A percentile compares a stretch with the other conserved stretches of the same genome.
These are phyloP conservation scores for Clivina fossor DNA, from an alignment of 2,888 invertebrate species.

Conservation along the genomic window DNA sequence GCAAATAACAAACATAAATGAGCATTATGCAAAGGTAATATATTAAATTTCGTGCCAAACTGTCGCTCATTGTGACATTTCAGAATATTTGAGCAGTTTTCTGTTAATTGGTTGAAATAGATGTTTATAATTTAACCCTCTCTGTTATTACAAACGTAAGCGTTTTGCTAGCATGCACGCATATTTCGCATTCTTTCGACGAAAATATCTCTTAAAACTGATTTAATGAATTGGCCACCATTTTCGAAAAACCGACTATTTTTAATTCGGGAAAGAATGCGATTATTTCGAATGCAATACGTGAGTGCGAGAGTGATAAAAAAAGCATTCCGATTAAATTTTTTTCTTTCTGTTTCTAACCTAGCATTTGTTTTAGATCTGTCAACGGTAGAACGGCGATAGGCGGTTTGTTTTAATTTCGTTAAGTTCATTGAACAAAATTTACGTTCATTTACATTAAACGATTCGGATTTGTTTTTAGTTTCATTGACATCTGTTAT, in stretches of 20 bases:
- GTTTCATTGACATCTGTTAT: constrained; percentile 9
- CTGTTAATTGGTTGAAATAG: constrained; percentile 28
- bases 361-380: constrained; percentile 14
- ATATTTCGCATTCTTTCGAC: constrained; percentile 9
- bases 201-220: constrained; percentile 17
- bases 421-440: constrained; percentile 20
- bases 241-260: constrained; percentile 13
- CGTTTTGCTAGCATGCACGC: neutral
- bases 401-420: constrained; percentile 10
- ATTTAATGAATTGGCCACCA: constrained; percentile 25
- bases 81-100: constrained; percentile 12
- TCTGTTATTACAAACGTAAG: neutral
- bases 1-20: too few relatives aligned
- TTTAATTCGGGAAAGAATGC: constrained; percentile 14
- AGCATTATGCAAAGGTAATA: constrained; percentile 17
- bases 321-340: constrained; percentile 21
- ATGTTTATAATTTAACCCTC: constrained; percentile 18
- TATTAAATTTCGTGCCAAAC: constrained; percentile 23
- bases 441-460: constrained; percentile 4
- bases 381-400: constrained; percentile 9
- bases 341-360: neutral
- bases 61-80: constrained; percentile 23
- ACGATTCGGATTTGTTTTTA: too few relatives aligned
- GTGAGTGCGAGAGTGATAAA: too few relatives aligned
- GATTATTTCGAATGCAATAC: constrained; percentile 23